Evolutionary conservation across 2,888 invertebrate species (phyloP), one percentile per base, ranked within the genome.

Genomic region (Ganaspis brasiliensis): DNA sequence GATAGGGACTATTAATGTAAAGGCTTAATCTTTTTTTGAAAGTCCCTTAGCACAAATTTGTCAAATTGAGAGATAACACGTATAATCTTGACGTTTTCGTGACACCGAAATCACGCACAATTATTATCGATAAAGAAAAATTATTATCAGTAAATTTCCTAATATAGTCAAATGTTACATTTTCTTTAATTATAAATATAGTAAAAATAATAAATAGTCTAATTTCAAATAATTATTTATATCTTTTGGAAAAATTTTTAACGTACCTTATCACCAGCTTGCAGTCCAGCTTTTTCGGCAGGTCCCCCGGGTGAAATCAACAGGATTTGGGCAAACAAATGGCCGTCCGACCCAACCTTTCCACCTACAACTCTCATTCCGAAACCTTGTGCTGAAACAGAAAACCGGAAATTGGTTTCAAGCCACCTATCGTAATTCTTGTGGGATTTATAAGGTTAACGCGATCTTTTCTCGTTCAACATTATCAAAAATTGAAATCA

Each of bases 281-380:
- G 95, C 81, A 98, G 93, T 72, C 97, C 97, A 71, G 96, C 97
- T 89, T 97, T 95, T 91, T 98, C 97, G 0, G 98, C 98, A 31
- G 97, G 96, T 37, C 98, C 98, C 59, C 97, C 97, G 12, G 97
- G 96, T 81, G 97, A 96, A 3, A 97, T 97, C 96, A 97, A 97
- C 77, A 97, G 97, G 89, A 98, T 96, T 91, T 96, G 96, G 63
- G 98, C 98, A 91, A 97, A 97, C 82, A 97, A 95, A 49, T 96
- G 95, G 5, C 97, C 97, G 91, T 97, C 97, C 37, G 95, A 93
- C 77, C 96, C 96, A 37, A 96, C 95, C 92, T 98, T 98, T 35
- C 98, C 98, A 19, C 98, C 98, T 61, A 98, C 97, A 31, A 98
- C 97, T 81, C 98, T 94, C 97, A 98, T 97, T 40, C 98, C 98